phyloP scores from a whole-genome alignment of 2,113 vertebrate species.

The Plectropomus leopardus region DNA sequence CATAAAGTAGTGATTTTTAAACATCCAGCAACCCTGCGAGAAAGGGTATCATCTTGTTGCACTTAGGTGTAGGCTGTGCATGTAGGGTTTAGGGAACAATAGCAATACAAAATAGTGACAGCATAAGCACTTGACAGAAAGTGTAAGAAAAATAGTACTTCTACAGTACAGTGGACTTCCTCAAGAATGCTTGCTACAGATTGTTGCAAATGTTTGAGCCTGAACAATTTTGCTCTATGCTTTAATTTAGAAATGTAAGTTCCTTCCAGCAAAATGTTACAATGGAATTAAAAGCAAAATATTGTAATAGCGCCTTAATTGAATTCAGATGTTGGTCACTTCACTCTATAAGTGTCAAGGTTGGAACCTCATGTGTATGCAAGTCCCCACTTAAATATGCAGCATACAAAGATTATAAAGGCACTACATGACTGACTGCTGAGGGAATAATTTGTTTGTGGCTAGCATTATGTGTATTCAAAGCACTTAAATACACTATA shows the following conservation, averaged over 20 bases:
- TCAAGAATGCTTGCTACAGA: conserved; percentile 4
- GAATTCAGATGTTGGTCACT: neutral
- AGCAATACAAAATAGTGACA: neutral
- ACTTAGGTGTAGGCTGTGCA: neutral
- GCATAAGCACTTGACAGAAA: neutral
- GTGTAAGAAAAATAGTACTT: neutral
- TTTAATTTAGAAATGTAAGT: neutral
- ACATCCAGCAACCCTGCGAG: neutral
- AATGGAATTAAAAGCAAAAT: neutral
- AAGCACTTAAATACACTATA: neutral
- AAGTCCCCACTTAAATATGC: neutral
- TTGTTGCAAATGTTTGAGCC: neutral
- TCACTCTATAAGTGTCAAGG: neutral
- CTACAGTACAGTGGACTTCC: neutral
- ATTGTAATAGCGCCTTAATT: neutral
- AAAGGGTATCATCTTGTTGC: neutral
- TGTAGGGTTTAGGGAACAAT: neutral
- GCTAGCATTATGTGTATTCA: neutral
- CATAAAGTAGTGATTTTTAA: neutral
- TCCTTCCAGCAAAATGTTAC: neutral
- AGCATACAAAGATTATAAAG: neutral
- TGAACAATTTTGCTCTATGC: neutral
- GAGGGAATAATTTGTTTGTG: conserved; percentile 7
- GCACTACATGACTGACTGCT: neutral
- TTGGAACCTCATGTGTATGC: neutral